Base-by-base conservation (phyloP, 1,140 invertebrate species). In the Riptortus pedestris region DNA sequence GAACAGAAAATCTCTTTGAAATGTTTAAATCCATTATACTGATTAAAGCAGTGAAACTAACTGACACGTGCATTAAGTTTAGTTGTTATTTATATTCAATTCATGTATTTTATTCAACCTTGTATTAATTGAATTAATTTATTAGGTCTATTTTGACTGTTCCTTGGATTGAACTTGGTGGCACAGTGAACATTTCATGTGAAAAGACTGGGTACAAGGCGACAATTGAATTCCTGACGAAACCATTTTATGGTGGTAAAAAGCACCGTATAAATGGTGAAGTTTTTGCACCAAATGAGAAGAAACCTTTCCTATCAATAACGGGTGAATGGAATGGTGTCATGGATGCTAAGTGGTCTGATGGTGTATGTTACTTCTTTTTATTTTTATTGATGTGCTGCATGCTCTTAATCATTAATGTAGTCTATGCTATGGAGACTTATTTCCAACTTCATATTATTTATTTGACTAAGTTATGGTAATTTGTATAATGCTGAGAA, bases 161-260 rank as follows among this genome's bases (percentile, higher is more conserved):
- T 51, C 95, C 95, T 1, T 98, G 94, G 94, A 93, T 97, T 71
- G 95, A 98, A 76, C 77, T 98, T 12, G 94, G 95, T 48, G 94
- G 95, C 55, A 85, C 83, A 2, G 88, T 94, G 1, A 83, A 80
- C 20, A 93, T 98, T 65, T 86, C 82, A 58, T 98, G 93, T 74
- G 80, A 83, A 20, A 89, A 96, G 74, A 94, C 91, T 2, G 92
- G 91, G 47, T 94, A 92, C 73, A 80, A 83, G 71, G 90, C 93
- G 22, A 84, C 85, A 69, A 80, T 98, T 18, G 91, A 96, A 74
- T 98, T 98, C 77, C 79, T 93, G 60, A 97, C 93, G 9, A 97
- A 97, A 80, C 94, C 94, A 14, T 96, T 97, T 77, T 98, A 97
- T 75, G 93, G 93, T 20, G 93, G 94, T 28, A 96, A 95, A 75